Percentiles rank a stretch among this genome's conserved stretches.
Evolutionary conservation across 2,888 invertebrate species (phyloP).

Genomic region (Pecten maximus): DNA sequence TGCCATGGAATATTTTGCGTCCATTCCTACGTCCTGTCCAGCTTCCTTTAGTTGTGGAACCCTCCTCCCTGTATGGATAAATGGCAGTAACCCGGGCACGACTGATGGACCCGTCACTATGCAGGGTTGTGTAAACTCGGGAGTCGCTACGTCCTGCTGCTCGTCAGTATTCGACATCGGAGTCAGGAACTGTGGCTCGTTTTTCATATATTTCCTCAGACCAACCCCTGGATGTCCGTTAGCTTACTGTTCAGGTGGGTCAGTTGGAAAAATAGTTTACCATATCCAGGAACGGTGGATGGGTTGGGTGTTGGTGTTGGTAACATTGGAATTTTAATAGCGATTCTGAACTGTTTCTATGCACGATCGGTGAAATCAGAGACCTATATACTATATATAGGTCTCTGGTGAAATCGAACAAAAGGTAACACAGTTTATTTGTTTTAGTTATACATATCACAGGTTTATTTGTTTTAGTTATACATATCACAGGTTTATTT

Average conservation of each 20-base stretch:
- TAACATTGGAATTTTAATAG: too few species aligned
- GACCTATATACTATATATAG: too few species aligned
- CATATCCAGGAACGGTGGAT: too few species aligned
- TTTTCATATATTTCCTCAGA: background rate
- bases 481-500: too few species aligned
- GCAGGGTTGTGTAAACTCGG: background rate
- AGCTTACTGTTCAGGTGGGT: background rate
- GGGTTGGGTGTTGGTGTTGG: too few species aligned
- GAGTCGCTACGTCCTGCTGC: background rate
- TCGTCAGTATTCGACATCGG: background rate
- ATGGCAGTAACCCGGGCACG: background rate
- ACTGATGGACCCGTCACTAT: background rate
- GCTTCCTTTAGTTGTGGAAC: background rate
- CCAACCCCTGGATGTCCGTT: background rate
- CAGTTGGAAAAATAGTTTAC: background rate
- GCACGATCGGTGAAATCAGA: too few species aligned
- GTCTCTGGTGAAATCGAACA: too few species aligned
- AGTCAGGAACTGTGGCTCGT: background rate
- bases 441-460: too few species aligned
- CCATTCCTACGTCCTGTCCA: background rate
- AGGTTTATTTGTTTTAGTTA: too few species aligned
- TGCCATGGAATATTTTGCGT: background rate
- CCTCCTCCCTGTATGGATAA: background rate
- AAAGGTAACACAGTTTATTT: too few species aligned
- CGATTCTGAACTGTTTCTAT: too few species aligned